A percentile compares a stretch with the other conserved stretches of the same genome.
phyloP scores from a whole-genome alignment of 1,140 invertebrate species.

The Vanessa atalanta region DNA sequence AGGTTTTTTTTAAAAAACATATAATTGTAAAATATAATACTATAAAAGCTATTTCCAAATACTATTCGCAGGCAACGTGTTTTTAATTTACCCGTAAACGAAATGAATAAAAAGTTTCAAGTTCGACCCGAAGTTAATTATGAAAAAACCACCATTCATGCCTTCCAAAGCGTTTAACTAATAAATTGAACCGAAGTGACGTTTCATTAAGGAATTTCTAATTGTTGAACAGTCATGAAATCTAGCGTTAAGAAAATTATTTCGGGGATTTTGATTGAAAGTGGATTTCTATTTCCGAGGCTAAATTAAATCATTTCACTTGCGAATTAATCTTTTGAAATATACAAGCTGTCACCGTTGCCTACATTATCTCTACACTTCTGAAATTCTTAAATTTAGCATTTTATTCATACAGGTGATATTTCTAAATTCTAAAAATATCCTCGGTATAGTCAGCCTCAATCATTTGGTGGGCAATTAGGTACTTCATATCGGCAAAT shows the following conservation, averaged over 20 bases:
- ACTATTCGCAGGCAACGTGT: not conserved
- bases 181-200: constrained; percentile 7
- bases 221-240: constrained; percentile 30
- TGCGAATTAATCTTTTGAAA: too few relatives aligned
- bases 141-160: constrained; percentile 13
- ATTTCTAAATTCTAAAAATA: too few relatives aligned
- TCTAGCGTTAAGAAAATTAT: constrained; percentile 9
- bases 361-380: too few relatives aligned
- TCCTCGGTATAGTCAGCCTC: too few relatives aligned
- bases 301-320: not conserved
- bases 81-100: not conserved
- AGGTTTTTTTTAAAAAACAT: too few relatives aligned
- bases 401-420: too few relatives aligned
- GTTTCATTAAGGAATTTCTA: constrained; percentile 25
- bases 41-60: too few relatives aligned
- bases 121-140: constrained; percentile 8
- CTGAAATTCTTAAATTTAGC: too few relatives aligned
- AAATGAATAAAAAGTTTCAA: constrained; percentile 12
- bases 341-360: too few relatives aligned
- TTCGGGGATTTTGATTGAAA: constrained; percentile 2
- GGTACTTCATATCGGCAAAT: too few relatives aligned
- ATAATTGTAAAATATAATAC: too few relatives aligned
- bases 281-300: not conserved
- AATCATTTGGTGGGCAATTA: too few relatives aligned
- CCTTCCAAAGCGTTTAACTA: constrained; percentile 8